Conservation (phyloP, 2,888 invertebrate species). For the Byasa hedistus region DNA sequence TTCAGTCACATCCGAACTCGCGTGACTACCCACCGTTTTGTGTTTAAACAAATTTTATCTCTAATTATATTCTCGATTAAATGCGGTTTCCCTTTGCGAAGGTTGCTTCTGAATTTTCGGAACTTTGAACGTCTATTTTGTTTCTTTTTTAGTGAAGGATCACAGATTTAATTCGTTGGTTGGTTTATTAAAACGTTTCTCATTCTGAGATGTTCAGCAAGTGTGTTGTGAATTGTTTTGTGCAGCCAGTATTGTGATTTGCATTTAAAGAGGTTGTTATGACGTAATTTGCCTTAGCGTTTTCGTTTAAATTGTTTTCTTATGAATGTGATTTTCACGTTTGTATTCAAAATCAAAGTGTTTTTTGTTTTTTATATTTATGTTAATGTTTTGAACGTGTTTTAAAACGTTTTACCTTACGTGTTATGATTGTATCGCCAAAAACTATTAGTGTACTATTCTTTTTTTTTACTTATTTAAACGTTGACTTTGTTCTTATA, state of each 20-base stretch:
- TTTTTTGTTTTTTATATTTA: too few relatives aligned
- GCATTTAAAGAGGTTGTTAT: neutral
- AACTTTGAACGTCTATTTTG: neutral
- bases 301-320: neutral
- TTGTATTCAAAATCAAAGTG: too few relatives aligned
- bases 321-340: neutral
- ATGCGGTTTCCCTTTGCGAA: slow-evolving; percentile 22
- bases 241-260: neutral
- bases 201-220: neutral
- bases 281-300: neutral
- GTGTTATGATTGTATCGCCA: too few relatives aligned
- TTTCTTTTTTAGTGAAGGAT: too few relatives aligned
- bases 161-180: neutral
- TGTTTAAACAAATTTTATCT: slow-evolving; percentile 10
- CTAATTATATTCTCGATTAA: slow-evolving; percentile 16
- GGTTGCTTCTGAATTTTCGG: neutral
- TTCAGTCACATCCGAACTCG: slow-evolving; percentile 9
- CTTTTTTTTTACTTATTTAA: too few relatives aligned
- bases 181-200: neutral
- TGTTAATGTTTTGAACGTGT: too few relatives aligned
- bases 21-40: slow-evolving; percentile 13
- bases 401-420: too few relatives aligned
- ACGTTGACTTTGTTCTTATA: too few relatives aligned
- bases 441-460: too few relatives aligned
- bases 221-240: neutral